phyloP scores from a whole-genome alignment of 2,113 vertebrate genomes.

The Galbula dea region DNA sequence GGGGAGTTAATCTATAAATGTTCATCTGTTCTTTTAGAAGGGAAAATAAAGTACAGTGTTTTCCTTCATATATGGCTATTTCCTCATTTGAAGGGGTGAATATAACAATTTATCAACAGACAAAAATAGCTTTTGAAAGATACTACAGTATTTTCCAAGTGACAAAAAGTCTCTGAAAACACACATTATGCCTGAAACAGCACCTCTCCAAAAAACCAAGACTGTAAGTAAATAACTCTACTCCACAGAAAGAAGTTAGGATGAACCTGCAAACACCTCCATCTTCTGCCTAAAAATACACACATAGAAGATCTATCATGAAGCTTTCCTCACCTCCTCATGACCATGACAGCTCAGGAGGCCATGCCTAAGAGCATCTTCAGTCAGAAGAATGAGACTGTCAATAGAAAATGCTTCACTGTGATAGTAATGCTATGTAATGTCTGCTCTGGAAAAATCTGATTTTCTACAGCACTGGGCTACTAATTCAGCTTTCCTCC shows the following conservation, averaged over 20 bases:
- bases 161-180: background rate
- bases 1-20: background rate
- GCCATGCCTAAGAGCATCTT: background rate
- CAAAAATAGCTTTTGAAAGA: background rate
- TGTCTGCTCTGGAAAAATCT: background rate
- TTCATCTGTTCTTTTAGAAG: constrained; percentile 21
- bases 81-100: background rate
- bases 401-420: background rate
- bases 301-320: background rate
- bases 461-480: background rate
- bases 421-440: background rate
- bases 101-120: background rate
- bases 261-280: background rate
- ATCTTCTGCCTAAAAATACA: background rate
- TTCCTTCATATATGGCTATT: background rate
- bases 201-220: background rate
- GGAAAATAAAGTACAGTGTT: background rate
- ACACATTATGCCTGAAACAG: background rate
- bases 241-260: background rate
- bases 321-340: rapidly evolving
- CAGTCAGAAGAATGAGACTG: background rate
- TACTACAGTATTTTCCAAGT: background rate
- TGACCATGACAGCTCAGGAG: background rate
- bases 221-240: background rate
- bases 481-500: background rate